Percentiles rank a stretch among this genome's conserved stretches.
phyloP scores from a whole-genome alignment of 2,888 invertebrate species.

The Hymenopus coronatus region DNA sequence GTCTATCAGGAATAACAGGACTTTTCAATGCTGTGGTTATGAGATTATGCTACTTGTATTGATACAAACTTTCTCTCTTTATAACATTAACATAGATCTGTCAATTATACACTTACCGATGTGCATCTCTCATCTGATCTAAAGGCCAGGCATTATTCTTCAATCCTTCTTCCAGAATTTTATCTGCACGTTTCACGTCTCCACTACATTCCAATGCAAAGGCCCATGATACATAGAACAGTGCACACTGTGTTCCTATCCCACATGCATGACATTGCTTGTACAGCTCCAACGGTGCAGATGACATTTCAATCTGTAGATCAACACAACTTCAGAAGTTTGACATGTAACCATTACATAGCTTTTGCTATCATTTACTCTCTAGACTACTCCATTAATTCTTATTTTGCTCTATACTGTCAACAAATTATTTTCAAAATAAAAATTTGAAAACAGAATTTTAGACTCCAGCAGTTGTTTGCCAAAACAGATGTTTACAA shows the following conservation, averaged over 20 bases:
- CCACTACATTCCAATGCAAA: constrained; percentile 78
- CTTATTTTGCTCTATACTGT: too few relatives aligned
- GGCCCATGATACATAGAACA: constrained; percentile 88
- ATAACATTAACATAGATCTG: too few relatives aligned
- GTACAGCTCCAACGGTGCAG: constrained; percentile 75
- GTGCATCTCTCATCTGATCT: constrained; percentile 71
- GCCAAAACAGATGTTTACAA: too few relatives aligned
- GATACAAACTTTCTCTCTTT: too few relatives aligned
- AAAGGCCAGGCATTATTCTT: constrained; percentile 74
- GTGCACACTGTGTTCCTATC: constrained; percentile 76
- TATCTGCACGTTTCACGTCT: constrained; percentile 79
- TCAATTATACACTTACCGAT: constrained; percentile 48
- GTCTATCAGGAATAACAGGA: too few relatives aligned
- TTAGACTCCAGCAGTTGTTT: too few relatives aligned
- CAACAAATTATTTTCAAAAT: too few relatives aligned
- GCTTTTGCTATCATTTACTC: too few relatives aligned
- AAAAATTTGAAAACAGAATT: too few relatives aligned
- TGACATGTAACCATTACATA: background rate
- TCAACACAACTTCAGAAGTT: background rate
- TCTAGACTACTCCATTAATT: too few relatives aligned
- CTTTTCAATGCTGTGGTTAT: too few relatives aligned
- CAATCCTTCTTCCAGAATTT: constrained; percentile 75
- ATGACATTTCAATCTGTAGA: constrained; percentile 68
- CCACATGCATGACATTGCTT: constrained; percentile 76
- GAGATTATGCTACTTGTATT: too few relatives aligned